Conservation (phyloP, 2,797 vertebrate species). For the Salarias fasciatus region DNA sequence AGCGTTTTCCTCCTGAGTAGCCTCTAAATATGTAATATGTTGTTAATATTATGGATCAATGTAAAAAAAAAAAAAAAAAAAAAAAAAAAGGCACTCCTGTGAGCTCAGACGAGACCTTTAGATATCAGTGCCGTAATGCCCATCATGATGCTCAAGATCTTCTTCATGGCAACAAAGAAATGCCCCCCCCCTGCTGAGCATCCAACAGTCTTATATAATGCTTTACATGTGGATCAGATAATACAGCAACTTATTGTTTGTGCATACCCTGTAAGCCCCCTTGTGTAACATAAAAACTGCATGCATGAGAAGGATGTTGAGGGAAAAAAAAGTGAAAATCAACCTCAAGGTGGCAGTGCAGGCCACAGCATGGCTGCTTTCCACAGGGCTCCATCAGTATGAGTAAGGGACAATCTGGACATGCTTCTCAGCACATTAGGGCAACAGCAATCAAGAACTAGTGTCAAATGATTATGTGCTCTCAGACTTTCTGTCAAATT, state of each 20-base stretch:
- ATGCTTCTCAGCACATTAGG: constrained; percentile 61
- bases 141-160: constrained; percentile 7
- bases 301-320: constrained; percentile 10
- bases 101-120: constrained; percentile 32
- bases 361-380: constrained; percentile 53
- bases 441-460: constrained; percentile 66
- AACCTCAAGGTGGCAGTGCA: constrained; percentile 77
- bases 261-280: constrained; percentile 25
- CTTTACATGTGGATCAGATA: constrained; percentile 18
- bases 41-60: constrained; percentile 65
- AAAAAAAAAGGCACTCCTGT: too few species aligned
- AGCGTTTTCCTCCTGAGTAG: constrained; percentile 55
- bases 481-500: constrained; percentile 68
- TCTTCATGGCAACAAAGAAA: constrained; percentile 13
- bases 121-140: background rate
- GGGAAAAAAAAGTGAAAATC: constrained; percentile 1
- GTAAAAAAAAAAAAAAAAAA: too few species aligned
- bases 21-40: constrained; percentile 42
- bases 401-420: constrained; percentile 63
- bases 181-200: constrained; percentile 5
- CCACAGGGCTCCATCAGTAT: constrained; percentile 41
- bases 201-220: background rate
- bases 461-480: constrained; percentile 69
- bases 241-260: constrained; percentile 13
- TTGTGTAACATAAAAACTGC: constrained; percentile 27